A percentile compares a stretch with the other conserved stretches of the same genome.
phyloP scores from a whole-genome alignment of 2,113 vertebrate species.

The Tragelaphus strepsiceros region DNA sequence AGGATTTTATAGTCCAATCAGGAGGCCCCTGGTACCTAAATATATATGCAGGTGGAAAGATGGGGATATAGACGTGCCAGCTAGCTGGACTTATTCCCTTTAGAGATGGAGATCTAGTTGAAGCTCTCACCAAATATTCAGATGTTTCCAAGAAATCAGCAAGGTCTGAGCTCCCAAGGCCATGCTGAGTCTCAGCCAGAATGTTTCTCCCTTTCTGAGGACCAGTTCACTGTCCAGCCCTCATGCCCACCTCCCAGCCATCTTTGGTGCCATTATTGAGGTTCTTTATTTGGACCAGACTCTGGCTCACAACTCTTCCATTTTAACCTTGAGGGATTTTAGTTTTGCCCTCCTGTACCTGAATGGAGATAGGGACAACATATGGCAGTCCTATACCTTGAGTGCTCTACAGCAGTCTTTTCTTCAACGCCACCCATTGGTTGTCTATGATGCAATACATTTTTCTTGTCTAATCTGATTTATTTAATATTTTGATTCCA shows the following conservation, averaged over 20 bases:
- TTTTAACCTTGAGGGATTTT: background rate
- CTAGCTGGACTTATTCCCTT: background rate
- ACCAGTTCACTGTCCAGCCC: background rate
- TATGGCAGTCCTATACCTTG: background rate
- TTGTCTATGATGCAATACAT: background rate
- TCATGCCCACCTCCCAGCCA: background rate
- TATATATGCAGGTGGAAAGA: background rate
- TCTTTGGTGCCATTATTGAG: background rate
- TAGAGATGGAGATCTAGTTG: background rate
- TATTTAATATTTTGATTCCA: constrained; percentile 6
- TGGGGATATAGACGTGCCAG: background rate
- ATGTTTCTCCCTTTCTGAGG: background rate
- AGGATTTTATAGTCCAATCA: background rate
- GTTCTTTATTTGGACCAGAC: background rate
- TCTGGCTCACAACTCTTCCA: background rate
- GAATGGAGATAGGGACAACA: background rate
- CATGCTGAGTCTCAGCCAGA: background rate
- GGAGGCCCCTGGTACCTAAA: background rate
- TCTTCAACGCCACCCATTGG: background rate
- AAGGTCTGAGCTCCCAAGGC: background rate
- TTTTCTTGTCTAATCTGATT: background rate
- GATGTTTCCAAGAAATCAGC: background rate
- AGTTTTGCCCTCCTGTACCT: background rate
- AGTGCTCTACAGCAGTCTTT: background rate
- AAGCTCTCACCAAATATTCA: background rate